phyloP scores from a whole-genome alignment of 2,888 invertebrate genomes.

The Agrilus mali region DNA sequence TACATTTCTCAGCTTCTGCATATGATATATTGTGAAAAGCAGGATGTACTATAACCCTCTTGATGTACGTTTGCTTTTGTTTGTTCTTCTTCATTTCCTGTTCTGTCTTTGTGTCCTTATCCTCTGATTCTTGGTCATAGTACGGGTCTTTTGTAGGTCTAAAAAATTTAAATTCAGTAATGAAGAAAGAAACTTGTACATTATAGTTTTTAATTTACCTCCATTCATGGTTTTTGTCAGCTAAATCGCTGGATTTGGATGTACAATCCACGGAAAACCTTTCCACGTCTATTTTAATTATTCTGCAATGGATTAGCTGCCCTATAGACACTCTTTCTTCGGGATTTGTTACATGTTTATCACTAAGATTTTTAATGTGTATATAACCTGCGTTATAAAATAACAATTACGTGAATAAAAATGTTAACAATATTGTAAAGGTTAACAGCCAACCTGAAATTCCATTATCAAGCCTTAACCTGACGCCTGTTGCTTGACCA shows the following conservation, averaged over 20 bases:
- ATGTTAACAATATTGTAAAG: neutral
- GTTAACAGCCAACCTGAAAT: conserved; percentile 47
- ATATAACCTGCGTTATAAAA: conserved; percentile 80
- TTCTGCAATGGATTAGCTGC: conserved; percentile 74
- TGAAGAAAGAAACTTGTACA: neutral
- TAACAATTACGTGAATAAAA: conserved; percentile 46
- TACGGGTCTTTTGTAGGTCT: conserved; percentile 79
- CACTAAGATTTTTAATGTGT: conserved; percentile 85
- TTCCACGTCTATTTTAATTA: conserved; percentile 93
- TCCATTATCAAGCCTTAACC: conserved; percentile 75
- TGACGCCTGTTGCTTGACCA: conserved; percentile 88
- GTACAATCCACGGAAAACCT: conserved; percentile 89
- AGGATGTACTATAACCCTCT: conserved; percentile 94
- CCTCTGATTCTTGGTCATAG: conserved; percentile 80
- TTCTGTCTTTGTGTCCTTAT: conserved; percentile 64
- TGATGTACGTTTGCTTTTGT: conserved; percentile 76
- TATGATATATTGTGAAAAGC: conserved; percentile 94
- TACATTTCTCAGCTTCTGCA: conserved; percentile 80
- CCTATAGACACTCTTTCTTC: conserved; percentile 79
- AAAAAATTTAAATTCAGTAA: conserved; percentile 14
- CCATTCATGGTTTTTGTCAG: conserved; percentile 86
- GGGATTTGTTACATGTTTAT: conserved; percentile 85
- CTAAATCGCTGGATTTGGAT: conserved; percentile 81
- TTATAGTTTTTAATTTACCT: conserved; percentile 39
- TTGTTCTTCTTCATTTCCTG: conserved; percentile 73